Conservation (phyloP, 92 coral and sea anemone species). For the Montipora capitata region DNA sequence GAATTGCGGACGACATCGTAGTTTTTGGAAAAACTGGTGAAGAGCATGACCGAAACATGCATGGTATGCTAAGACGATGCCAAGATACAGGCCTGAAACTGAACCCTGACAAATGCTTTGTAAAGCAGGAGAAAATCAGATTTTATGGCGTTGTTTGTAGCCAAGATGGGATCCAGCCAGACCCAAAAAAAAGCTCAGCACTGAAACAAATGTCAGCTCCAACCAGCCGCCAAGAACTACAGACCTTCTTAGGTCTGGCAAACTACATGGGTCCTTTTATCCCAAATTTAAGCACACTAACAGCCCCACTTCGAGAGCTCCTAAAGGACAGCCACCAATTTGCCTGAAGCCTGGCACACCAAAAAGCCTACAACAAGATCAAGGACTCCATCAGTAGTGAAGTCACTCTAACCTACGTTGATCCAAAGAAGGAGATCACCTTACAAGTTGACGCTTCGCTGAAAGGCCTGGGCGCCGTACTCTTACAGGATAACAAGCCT, state of each 20-base stretch:
- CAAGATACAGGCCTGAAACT: constrained; percentile 62
- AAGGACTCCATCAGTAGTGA: background rate
- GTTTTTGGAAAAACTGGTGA: constrained; percentile 29
- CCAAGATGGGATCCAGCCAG: constrained; percentile 52
- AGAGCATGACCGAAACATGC: constrained; percentile 56
- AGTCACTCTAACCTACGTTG: no score
- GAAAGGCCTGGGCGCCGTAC: no score
- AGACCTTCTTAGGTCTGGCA: constrained; percentile 64
- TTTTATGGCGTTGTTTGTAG: constrained; percentile 70
- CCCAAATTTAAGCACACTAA: constrained; percentile 66
- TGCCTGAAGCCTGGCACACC: constrained; percentile 16
- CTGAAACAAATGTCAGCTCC: constrained; percentile 70
- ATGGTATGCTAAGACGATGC: background rate
- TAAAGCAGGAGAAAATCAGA: constrained; percentile 53
- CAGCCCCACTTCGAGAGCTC: constrained; percentile 78
- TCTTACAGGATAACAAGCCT: no score
- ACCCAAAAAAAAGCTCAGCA: constrained; percentile 24
- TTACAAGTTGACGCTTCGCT: no score
- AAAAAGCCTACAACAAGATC: constrained; percentile 11
- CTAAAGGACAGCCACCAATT: constrained; percentile 20
- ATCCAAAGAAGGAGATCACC: no score
- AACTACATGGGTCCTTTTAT: constrained; percentile 81
- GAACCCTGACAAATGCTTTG: constrained; percentile 60
- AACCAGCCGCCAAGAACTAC: constrained; percentile 61
- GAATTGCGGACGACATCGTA: constrained; percentile 71